phyloP scores from a whole-genome alignment of 2,888 invertebrate genomes.

The Clusia tigrina region DNA sequence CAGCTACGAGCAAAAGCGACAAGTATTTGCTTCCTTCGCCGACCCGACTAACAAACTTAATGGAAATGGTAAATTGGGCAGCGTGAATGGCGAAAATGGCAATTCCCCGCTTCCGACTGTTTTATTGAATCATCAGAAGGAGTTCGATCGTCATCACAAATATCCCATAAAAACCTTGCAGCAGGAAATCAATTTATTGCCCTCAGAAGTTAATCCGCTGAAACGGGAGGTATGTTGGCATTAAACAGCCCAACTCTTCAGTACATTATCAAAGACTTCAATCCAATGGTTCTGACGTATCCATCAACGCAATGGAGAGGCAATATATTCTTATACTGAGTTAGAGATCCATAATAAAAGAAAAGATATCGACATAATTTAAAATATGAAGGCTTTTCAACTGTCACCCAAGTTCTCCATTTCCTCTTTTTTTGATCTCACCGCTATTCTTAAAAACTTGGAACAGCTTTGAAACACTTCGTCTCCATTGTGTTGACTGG shows the following conservation, averaged over 20 bases:
- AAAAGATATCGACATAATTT: no score
- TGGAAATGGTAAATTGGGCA: constrained; percentile 33
- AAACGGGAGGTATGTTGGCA: constrained; percentile 83
- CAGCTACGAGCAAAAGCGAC: constrained; percentile 69
- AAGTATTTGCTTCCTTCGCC: constrained; percentile 37
- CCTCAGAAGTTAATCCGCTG: constrained; percentile 82
- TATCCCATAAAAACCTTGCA: constrained; percentile 78
- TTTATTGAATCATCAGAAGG: constrained; percentile 67
- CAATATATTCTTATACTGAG: no score
- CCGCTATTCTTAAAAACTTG: no score
- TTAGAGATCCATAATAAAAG: no score
- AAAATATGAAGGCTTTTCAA: neutral
- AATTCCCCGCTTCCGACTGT: constrained; percentile 60
- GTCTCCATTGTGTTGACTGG: no score
- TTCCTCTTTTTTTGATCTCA: neutral
- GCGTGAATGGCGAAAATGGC: constrained; percentile 62
- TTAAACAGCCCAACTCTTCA: neutral
- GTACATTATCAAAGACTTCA: neutral
- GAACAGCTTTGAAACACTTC: no score
- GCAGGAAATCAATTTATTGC: constrained; percentile 80
- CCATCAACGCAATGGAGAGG: no score
- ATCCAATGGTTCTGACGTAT: no score
- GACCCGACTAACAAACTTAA: constrained; percentile 31
- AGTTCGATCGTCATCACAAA: constrained; percentile 81
- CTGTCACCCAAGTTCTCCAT: neutral